phyloP scores from a whole-genome alignment of 2,888 invertebrate species.

The Leptothorax acervorum region DNA sequence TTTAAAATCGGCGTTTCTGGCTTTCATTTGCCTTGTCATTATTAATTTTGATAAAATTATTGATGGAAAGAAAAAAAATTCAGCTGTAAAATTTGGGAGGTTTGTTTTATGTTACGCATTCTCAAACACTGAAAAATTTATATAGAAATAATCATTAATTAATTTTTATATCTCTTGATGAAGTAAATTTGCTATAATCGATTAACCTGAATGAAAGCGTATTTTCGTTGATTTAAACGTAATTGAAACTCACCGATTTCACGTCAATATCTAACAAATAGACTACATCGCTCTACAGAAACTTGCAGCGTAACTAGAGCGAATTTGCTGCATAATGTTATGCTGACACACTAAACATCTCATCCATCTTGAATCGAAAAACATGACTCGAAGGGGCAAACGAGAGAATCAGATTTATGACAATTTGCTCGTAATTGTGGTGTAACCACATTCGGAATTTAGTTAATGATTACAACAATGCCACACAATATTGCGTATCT shows the following conservation, averaged over 20 bases:
- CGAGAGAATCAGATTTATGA: background rate
- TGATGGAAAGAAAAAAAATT: background rate
- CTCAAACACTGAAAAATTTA: background rate
- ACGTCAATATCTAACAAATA: conserved; percentile 35
- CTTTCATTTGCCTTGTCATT: too few relatives aligned
- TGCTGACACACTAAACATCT: conserved; percentile 15
- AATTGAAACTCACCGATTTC: conserved; percentile 30
- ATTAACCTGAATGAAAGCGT: background rate
- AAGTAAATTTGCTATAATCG: background rate
- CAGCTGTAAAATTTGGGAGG: background rate
- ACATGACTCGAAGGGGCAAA: background rate
- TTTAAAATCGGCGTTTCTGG: too few relatives aligned
- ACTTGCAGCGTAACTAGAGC: conserved; percentile 32
- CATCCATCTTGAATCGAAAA: conserved; percentile 32
- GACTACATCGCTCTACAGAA: conserved; percentile 17
- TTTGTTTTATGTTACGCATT: background rate
- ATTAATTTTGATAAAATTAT: too few relatives aligned
- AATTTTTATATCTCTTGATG: background rate
- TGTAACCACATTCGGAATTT: background rate
- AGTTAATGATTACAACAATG: conserved; percentile 16
- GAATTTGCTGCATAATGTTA: conserved; percentile 33
- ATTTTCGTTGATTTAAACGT: background rate
- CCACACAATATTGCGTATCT: background rate
- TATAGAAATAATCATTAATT: background rate
- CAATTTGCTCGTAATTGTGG: conserved; percentile 13